Evolutionary conservation across 2,888 invertebrate species (phyloP), one percentile per base, ranked within the genome.

Genomic region (Cancer borealis): DNA sequence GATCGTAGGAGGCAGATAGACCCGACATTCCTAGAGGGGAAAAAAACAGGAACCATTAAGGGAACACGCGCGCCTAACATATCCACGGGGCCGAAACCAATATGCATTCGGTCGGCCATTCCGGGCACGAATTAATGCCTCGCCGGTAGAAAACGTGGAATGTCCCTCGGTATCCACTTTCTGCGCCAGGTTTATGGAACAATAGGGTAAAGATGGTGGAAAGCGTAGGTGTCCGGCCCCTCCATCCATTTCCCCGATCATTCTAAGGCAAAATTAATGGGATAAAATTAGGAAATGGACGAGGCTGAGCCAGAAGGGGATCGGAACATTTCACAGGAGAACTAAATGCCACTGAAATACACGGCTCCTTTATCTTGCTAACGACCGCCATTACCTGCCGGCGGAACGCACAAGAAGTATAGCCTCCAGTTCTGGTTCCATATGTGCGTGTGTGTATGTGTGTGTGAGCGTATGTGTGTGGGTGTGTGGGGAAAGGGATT

Each of bases 341-440:
- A 92, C 54, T 92, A 92, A 92, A 92, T 92, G 92, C 84, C 92
- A 87, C 54, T 92, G 92, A 92, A 73, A 92, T 92, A 92, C 87
- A 49, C 49, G 26, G 30, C 49, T 46, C 92, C 92, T 92, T 92
- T 84, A 84, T 92, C 92, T 92, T 87, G 84, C 87, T 87, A 92
- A 92, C 87, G 92, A 54, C 92, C 87, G 54, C 92, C 92, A 92
- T 92, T 92, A 92, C 92, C 92, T 87, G 39, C 87, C 87, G 92
- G 87, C 87, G 92, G 92, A 92, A 49, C 92, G 92, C 54, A 26
- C 49, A 54, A 92, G 92, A 92, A 39, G 84, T 87, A 92, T 87
- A 84, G 92, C 30, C 47, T 92, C 87, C 92, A 92, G 84, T 47
- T 87, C 26, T 92, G 92, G 49, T 30, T 88, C 30, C 30, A n/a